Evolutionary conservation across 2,888 invertebrate species (phyloP).

Genomic region (Acanthosepion pharaonis): DNA sequence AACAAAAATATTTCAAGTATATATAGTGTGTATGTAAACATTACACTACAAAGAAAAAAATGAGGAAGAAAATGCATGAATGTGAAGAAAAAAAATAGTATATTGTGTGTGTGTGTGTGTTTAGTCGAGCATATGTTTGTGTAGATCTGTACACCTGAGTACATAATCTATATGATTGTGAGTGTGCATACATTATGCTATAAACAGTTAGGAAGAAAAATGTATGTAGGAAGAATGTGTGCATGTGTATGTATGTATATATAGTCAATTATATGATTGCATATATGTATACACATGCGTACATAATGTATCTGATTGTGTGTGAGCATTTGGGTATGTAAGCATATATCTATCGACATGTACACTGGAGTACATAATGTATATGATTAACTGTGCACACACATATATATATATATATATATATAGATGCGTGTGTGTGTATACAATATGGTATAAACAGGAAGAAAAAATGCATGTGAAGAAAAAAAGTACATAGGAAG

Average conservation of each 20-base stretch:
- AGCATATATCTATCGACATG: no score
- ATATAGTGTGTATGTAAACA: slow-evolving; percentile 36
- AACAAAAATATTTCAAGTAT: background rate
- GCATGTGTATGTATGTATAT: background rate
- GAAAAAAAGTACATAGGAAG: no score
- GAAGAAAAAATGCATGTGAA: no score
- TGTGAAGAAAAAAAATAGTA: background rate
- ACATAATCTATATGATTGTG: background rate
- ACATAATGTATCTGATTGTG: no score
- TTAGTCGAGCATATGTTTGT: background rate
- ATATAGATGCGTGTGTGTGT: background rate
- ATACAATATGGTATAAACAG: background rate
- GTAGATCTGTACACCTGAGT: background rate
- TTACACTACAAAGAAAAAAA: background rate
- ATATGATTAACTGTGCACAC: background rate
- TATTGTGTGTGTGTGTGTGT: background rate
- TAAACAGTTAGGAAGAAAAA: no score
- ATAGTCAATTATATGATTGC: background rate
- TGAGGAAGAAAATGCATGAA: background rate
- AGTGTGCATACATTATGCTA: background rate
- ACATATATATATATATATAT: background rate
- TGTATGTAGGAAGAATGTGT: background rate
- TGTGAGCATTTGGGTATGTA: no score
- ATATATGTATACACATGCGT: background rate
- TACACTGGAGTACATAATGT: no score